These are phyloP conservation scores for Scaptomyza hsui DNA, from an alignment of 1,140 invertebrate genomes.

Conservation along the genomic window DNA sequence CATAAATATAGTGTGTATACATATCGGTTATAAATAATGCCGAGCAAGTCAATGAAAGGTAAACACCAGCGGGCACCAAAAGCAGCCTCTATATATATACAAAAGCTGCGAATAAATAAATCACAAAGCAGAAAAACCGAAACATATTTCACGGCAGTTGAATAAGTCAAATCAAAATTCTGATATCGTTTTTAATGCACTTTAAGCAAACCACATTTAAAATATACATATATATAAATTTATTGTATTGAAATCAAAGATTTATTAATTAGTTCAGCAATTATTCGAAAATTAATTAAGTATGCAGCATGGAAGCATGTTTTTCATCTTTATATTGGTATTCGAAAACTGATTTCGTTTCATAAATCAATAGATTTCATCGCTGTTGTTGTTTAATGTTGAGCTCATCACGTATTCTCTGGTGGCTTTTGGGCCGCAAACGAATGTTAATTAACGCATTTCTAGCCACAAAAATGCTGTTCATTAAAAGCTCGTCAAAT, in stretches of 20 bases:
- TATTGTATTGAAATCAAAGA: too few relatives aligned
- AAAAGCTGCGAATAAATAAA: constrained; percentile 55
- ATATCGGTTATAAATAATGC: constrained; percentile 24
- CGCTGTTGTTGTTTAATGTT: too few relatives aligned
- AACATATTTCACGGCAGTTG: constrained; percentile 60
- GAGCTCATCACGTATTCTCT: constrained; percentile 38
- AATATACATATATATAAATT: too few relatives aligned
- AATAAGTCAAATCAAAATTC: constrained; percentile 40
- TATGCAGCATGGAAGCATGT: too few relatives aligned
- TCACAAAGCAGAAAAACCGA: constrained; percentile 43
- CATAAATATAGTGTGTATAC: constrained; percentile 30
- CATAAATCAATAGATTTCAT: not conserved
- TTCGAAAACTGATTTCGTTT: not conserved
- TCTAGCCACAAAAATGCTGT: constrained; percentile 34
- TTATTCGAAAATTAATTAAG: too few relatives aligned
- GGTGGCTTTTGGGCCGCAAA: constrained; percentile 34
- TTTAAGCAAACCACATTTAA: constrained; percentile 23
- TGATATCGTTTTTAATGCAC: constrained; percentile 42
- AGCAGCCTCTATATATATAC: constrained; percentile 28
- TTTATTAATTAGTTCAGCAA: too few relatives aligned
- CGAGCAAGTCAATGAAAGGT: constrained; percentile 44
- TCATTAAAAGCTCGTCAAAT: constrained; percentile 68
- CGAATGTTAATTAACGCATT: constrained; percentile 47
- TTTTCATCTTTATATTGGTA: too few relatives aligned
- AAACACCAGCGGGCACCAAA: constrained; percentile 27